Evolutionary conservation across 2,888 invertebrate species (phyloP), one percentile per base, ranked within the genome.

Genomic region (Morpho deidamia): DNA sequence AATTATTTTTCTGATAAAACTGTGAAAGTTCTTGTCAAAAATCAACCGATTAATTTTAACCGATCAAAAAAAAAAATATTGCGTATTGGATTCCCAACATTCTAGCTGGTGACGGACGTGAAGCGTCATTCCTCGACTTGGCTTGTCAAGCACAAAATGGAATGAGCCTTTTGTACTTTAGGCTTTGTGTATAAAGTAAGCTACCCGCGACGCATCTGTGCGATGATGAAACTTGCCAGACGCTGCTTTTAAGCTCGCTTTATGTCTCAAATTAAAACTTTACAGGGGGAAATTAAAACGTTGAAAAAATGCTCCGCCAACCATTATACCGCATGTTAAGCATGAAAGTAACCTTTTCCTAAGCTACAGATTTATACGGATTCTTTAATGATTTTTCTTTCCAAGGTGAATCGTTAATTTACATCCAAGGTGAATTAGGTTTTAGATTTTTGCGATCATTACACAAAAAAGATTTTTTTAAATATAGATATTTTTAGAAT

Each of bases 201-300:
- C 85, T 83, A 84, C 82, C 50, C 50, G 44, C 81, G 78, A 83
- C 82, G 81, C 81, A 83, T 84, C 87, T 82, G 81, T 74, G 76
- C 83, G 79, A 76, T 86, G 87, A 87, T 87, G 88, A 88, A 89
- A 88, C 88, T 89, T 87, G 84, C 86, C 85, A 89, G 88, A 89
- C 88, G 79, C 73, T 77, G 87, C 84, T 88, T 86, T 84, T 80
- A 83, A 85, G 82, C 80, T 72, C 79, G 80, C 83, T 85, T 80
- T 83, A 83, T 80, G 80, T 83, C 82, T 79, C 78, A 77, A 87
- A 88, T 88, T 87, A 88, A 85, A 89, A 87, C 84, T 87, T 85
- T 83, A 81, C 81, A 75, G 74, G 70, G 78, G 83, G 83, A 86
- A 86, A 88, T 88, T 85, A 84, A n/a, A 84, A 83, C 79, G 81